phyloP scores from a whole-genome alignment of 2,797 vertebrate genomes.

The Oryzias sinensis region DNA sequence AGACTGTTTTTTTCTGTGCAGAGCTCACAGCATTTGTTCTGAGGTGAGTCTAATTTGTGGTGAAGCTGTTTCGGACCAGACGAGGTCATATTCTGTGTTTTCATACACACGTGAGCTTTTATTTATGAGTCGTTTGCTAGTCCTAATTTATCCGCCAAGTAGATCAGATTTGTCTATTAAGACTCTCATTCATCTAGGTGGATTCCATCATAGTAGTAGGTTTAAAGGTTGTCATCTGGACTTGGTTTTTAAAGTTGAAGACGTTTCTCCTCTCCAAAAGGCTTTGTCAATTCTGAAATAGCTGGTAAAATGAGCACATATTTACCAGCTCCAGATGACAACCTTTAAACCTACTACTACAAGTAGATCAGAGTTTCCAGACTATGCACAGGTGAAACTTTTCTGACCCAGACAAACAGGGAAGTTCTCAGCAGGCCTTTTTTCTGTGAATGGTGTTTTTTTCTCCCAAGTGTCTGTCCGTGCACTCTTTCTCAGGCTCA shows the following conservation, averaged over 20 bases:
- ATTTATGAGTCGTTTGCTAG: slow-evolving; percentile 31
- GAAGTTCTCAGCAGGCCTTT: not conserved
- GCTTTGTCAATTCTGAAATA: no score
- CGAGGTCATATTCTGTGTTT: slow-evolving; percentile 37
- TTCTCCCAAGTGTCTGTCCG: not conserved
- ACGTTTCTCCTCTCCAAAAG: no score
- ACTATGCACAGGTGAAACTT: not conserved
- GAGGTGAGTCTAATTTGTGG: slow-evolving; percentile 29
- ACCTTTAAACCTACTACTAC: not conserved
- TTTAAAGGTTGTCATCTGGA: no score
- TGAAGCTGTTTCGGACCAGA: slow-evolving; percentile 21
- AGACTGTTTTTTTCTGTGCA: slow-evolving; percentile 7
- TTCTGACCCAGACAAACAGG: not conserved
- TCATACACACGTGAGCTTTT: slow-evolving; percentile 22
- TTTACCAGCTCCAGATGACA: no score
- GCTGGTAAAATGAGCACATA: no score
- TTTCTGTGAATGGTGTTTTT: not conserved
- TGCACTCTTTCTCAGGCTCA: slow-evolving; percentile 9
- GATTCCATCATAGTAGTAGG: no score
- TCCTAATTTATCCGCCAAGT: slow-evolving; percentile 43
- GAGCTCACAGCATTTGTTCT: slow-evolving; percentile 8
- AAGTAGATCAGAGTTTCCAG: slow-evolving; percentile 42
- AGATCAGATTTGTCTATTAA: slow-evolving; percentile 20
- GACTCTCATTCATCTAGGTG: no score
- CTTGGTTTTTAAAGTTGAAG: no score